phyloP scores from a whole-genome alignment of 2,113 vertebrate species.

The Carlito syrichta region DNA sequence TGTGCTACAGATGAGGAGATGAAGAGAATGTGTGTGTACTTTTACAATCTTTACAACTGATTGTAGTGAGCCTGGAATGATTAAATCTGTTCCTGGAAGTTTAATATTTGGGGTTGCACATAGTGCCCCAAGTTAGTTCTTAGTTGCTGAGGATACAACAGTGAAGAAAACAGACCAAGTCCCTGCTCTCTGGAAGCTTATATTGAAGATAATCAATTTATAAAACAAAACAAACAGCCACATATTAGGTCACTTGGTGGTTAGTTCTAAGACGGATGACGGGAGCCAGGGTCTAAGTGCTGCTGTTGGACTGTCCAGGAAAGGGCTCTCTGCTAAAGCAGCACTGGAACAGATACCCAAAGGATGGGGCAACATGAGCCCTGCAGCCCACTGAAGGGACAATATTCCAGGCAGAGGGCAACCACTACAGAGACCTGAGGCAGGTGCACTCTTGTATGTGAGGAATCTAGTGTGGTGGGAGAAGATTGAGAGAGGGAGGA shows the following conservation, averaged over 20 bases:
- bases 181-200: not conserved
- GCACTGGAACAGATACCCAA: not conserved
- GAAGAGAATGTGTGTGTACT: not conserved
- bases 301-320: not conserved
- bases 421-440: not conserved
- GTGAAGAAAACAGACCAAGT: not conserved
- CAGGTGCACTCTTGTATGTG: not conserved
- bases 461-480: not conserved
- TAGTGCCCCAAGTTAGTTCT: not conserved
- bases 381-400: not conserved
- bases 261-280: not conserved
- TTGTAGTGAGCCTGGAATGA: not conserved
- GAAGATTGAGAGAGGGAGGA: not conserved
- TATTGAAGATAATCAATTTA: not conserved
- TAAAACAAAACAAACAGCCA: not conserved
- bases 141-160: not conserved
- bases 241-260: not conserved
- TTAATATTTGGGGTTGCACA: not conserved
- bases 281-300: not conserved
- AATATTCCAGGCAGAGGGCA: not conserved
- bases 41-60: not conserved
- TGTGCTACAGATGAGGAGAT: not conserved
- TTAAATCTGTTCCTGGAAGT: not conserved
- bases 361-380: fast-evolving
- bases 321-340: not conserved